Conservation (phyloP, 2,113 vertebrate genomes). For the Rhineura floridana region DNA sequence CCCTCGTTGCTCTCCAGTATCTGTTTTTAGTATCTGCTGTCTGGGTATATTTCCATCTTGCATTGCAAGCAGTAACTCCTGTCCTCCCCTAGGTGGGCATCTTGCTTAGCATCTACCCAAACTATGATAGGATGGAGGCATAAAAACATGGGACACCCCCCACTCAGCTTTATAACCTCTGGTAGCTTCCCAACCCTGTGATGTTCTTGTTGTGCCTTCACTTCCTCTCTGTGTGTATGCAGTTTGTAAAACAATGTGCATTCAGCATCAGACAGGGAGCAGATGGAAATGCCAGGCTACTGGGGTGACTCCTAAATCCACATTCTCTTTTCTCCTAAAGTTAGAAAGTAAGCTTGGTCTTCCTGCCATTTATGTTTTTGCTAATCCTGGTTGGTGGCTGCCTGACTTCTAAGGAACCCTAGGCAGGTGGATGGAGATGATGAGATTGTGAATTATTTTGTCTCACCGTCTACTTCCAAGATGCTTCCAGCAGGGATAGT, state of each 20-base stretch:
- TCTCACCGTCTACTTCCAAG: constrained; percentile 28
- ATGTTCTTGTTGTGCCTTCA: too few species aligned
- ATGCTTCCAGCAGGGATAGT: constrained; percentile 33
- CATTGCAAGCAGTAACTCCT: neutral
- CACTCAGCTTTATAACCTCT: neutral
- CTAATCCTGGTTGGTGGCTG: neutral
- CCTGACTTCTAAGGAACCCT: neutral
- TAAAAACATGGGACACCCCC: neutral
- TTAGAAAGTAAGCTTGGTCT: neutral
- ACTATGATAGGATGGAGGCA: neutral
- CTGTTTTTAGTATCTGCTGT: neutral
- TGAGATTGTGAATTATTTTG: constrained; percentile 19
- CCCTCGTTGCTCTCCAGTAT: neutral
- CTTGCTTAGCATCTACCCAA: neutral
- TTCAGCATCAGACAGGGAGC: neutral
- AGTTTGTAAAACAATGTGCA: neutral
- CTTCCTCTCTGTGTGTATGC: neutral
- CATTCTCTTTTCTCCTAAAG: neutral
- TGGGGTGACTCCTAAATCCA: neutral
- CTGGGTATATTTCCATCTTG: neutral
- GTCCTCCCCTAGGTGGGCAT: constrained; percentile 6
- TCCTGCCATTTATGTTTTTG: neutral
- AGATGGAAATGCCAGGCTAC: neutral
- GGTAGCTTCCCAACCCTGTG: neutral
- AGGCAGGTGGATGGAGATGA: neutral